phyloP scores from a whole-genome alignment of 2,888 invertebrate species.

The Drosophila ustulata region DNA sequence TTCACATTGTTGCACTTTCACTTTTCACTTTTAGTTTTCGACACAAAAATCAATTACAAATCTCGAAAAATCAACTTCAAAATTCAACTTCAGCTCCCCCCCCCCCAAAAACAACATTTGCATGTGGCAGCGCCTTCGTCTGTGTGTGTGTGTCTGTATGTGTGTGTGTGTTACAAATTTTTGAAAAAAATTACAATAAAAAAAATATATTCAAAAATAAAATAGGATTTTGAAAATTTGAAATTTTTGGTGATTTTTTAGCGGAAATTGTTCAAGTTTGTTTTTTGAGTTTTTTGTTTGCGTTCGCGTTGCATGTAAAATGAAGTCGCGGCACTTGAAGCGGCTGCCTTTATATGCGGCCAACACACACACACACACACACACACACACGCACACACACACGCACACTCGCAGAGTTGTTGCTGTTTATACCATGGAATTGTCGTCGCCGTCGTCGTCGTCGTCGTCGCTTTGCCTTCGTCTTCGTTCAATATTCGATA shows the following conservation, averaged over 20 bases:
- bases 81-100: slow-evolving; percentile 16
- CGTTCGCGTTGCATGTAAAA: slow-evolving; percentile 54
- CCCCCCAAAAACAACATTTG: slow-evolving; percentile 24
- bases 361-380: slow-evolving; percentile 30
- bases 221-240: slow-evolving; percentile 19
- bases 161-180: slow-evolving; percentile 12
- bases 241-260: not conserved
- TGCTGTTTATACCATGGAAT: slow-evolving; percentile 41
- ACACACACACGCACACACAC: slow-evolving; percentile 4
- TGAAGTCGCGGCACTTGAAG: slow-evolving; percentile 62
- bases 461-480: not conserved
- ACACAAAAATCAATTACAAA: slow-evolving; percentile 55
- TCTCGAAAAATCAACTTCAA: slow-evolving; percentile 38
- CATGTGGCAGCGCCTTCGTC: slow-evolving; percentile 17
- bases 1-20: slow-evolving; percentile 75
- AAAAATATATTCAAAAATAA: slow-evolving; percentile 8
- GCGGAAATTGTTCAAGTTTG: slow-evolving; percentile 4
- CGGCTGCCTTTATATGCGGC: slow-evolving; percentile 58
- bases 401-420: slow-evolving; percentile 10
- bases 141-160: not conserved
- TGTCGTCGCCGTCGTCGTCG: slow-evolving; percentile 16
- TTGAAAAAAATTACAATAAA: slow-evolving; percentile 3
- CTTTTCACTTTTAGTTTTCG: slow-evolving; percentile 68
- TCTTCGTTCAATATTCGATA: slow-evolving; percentile 15
- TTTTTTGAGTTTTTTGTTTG: slow-evolving; percentile 33